These are phyloP conservation scores for Alauda arvensis DNA, from an alignment of 2,797 vertebrate species.

Conservation along the genomic window DNA sequence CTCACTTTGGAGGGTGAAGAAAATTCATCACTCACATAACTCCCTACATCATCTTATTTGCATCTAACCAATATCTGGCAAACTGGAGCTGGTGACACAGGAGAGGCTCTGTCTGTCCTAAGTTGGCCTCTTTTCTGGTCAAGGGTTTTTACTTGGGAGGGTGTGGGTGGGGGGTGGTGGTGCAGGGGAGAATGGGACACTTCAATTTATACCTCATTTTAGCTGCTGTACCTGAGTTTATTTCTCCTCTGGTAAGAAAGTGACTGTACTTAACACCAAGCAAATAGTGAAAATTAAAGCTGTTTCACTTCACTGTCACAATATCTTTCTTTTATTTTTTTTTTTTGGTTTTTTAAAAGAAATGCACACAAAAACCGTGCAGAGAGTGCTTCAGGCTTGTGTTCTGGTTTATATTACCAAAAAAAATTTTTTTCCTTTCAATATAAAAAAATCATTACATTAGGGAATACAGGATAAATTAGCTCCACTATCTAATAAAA, in stretches of 20 bases:
- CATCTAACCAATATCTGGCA: neutral
- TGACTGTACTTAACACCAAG: constrained; percentile 47
- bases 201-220: constrained; percentile 55
- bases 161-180: neutral
- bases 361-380: constrained; percentile 71
- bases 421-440: constrained; percentile 47
- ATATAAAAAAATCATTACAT: constrained; percentile 71
- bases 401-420: constrained; percentile 72
- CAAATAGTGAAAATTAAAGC: constrained; percentile 60
- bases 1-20: neutral
- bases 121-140: neutral
- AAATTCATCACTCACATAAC: neutral
- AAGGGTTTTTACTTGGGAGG: constrained; percentile 17
- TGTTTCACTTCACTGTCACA: constrained; percentile 65
- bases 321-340: constrained; percentile 66
- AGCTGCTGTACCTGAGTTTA: constrained; percentile 42
- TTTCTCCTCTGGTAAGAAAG: constrained; percentile 36
- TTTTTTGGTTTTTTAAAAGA: constrained; percentile 57
- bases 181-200: neutral
- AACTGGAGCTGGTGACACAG: neutral
- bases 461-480: constrained; percentile 71
- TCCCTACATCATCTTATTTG: neutral
- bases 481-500: constrained; percentile 68
- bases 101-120: neutral
- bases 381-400: constrained; percentile 60